Evolutionary conservation across 2,797 vertebrate species (phyloP).

Genomic region (Oceanodroma leucorhoa): DNA sequence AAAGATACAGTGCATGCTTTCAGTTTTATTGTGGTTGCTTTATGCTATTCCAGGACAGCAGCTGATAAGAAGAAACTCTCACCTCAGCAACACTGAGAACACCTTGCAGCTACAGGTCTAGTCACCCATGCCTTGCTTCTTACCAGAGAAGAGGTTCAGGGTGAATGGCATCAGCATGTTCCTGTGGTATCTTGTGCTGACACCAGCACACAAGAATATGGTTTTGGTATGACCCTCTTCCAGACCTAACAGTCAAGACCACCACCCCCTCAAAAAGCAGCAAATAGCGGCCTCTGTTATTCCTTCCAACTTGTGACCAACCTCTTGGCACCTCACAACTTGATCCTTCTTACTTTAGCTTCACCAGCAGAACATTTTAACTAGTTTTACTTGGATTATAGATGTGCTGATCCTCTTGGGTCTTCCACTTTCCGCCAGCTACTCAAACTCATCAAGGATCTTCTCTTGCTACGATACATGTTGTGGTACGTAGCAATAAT

Average conservation of each 20-base stretch:
- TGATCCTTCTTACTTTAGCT: background rate
- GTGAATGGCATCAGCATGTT: background rate
- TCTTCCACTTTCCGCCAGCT: fast-evolving
- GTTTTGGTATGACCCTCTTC: background rate
- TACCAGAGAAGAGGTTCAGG: background rate
- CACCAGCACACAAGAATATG: background rate
- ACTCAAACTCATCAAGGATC: fast-evolving
- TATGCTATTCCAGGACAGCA: background rate
- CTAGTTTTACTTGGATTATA: background rate
- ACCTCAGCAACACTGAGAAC: background rate
- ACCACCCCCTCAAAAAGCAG: background rate
- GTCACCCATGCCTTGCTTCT: background rate
- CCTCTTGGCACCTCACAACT: background rate
- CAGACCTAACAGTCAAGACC: background rate
- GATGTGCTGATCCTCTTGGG: no score
- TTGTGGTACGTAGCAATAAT: fast-evolving
- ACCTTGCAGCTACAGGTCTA: background rate
- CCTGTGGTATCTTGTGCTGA: background rate
- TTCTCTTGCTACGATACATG: background rate
- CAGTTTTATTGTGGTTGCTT: background rate
- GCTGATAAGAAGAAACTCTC: background rate
- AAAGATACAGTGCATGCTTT: background rate
- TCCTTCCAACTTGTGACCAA: background rate
- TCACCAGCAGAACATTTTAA: background rate
- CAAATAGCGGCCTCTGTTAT: background rate